phyloP scores from a whole-genome alignment of 2,888 invertebrate genomes.

The Helleia helle region DNA sequence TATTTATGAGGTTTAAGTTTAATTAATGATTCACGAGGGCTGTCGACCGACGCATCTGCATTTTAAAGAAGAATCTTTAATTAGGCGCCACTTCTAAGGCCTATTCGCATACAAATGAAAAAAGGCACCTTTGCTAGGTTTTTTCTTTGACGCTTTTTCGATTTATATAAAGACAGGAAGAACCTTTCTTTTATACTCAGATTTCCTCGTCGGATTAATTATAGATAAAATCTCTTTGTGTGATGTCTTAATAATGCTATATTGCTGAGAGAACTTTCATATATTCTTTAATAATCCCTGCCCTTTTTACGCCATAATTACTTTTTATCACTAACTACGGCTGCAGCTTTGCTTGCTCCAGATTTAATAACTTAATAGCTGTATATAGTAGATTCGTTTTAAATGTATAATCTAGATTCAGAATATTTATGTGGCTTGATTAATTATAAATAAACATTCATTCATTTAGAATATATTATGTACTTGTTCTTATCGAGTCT shows the following conservation, averaged over 20 bases:
- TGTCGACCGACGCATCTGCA: constrained; percentile 22
- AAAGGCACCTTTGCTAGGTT: constrained; percentile 2
- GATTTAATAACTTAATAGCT: too few species aligned
- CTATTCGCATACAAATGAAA: constrained; percentile 25
- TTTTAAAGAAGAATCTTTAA: constrained; percentile 26
- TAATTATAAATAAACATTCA: too few species aligned
- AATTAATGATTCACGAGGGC: constrained; percentile 13
- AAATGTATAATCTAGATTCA: too few species aligned
- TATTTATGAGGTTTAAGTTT: constrained; percentile 9
- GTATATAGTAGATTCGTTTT: too few species aligned
- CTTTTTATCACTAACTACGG: too few species aligned
- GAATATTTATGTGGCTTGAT: too few species aligned
- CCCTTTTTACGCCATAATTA: too few species aligned
- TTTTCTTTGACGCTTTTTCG: constrained; percentile 19
- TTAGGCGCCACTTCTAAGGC: constrained; percentile 24
- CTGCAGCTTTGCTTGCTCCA: too few species aligned
- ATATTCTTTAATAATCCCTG: too few species aligned
- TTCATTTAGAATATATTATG: too few species aligned
- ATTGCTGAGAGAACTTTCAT: background rate
- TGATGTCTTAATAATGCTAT: background rate
- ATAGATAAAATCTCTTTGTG: background rate
- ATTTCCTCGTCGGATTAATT: background rate
- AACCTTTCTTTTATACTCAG: background rate
- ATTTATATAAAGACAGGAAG: constrained; percentile 5
- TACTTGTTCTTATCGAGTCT: too few species aligned